Conservation (phyloP, 2,888 invertebrate species). For the Piscicola geometra region DNA sequence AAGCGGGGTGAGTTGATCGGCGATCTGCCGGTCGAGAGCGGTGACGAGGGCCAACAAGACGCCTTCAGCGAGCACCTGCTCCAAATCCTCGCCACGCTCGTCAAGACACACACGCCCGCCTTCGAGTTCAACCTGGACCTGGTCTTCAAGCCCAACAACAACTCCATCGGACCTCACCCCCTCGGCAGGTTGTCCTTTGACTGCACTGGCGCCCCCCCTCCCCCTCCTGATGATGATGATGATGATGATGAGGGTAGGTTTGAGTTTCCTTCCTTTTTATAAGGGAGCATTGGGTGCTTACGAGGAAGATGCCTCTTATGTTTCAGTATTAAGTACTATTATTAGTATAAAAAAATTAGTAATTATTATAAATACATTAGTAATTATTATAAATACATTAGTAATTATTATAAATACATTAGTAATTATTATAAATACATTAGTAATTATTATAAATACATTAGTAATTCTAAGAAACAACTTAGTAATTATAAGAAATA, state of each 20-base stretch:
- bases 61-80: background rate
- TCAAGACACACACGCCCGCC: background rate
- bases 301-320: too few relatives aligned
- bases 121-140: background rate
- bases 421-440: background rate
- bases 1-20: background rate
- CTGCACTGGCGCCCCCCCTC: too few relatives aligned
- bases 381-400: background rate
- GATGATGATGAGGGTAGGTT: too few relatives aligned
- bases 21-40: background rate
- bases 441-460: background rate
- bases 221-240: too few relatives aligned
- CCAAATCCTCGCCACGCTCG: background rate
- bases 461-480: background rate
- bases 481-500: constrained; percentile 3
- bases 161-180: background rate
- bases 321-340: too few relatives aligned
- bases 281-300: too few relatives aligned
- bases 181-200: background rate
- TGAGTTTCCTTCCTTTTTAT: too few relatives aligned
- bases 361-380: background rate
- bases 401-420: background rate
- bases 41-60: background rate
- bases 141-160: background rate
- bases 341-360: background rate